Base-by-base conservation (phyloP, 1,140 invertebrate species). In the Frieseomelitta varia region DNA sequence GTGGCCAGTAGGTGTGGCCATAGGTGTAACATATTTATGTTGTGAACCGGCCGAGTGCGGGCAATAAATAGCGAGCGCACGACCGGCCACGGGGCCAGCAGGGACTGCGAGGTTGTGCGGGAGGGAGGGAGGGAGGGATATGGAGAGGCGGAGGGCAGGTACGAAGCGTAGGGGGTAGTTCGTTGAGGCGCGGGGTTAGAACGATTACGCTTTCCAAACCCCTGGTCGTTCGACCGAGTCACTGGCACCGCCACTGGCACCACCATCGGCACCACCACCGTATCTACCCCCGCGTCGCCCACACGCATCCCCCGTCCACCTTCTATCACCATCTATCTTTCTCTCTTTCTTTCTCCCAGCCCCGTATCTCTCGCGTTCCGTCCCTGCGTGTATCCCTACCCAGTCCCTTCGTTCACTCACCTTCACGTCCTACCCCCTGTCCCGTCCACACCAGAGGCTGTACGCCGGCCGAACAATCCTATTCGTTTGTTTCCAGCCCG, bases 21-120 rank as follows among this genome's bases (percentile, higher is more conserved):
- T 93, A 93, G 91, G 91, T 93, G 91, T 93, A 94, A 94, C 93
- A 93, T 94, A 94, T 95, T 94, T 94, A 94, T 92, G 93, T 93
- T 94, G 94, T 92, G 94, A 94, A 94, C 92, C 92, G 91, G 86
- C 93, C 93, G 91, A 94, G 93, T 94, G 94, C 87, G 91, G 92
- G 93, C 92, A 93, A 94, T 94, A 94, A 94, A 94, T 94, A 94
- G 93, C 91, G 61, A 69, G 63, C 68, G 83, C 61, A 61, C 67
- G 68, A 55, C 76, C 86, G 79, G 84, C 75, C 30, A 79, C 34
- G 56, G 58, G 81, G 27, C 58, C 17, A 53, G 1, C 24, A 71
- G 71, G 27, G 82, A 17, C 39, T 55, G 55, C 19, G 55, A 19
- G 55, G 39, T 8, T 8, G 12, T n/a, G 55, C 15, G 3, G 12